Conservation (phyloP, 2,797 vertebrate genomes). For the Sebastes nivosus region DNA sequence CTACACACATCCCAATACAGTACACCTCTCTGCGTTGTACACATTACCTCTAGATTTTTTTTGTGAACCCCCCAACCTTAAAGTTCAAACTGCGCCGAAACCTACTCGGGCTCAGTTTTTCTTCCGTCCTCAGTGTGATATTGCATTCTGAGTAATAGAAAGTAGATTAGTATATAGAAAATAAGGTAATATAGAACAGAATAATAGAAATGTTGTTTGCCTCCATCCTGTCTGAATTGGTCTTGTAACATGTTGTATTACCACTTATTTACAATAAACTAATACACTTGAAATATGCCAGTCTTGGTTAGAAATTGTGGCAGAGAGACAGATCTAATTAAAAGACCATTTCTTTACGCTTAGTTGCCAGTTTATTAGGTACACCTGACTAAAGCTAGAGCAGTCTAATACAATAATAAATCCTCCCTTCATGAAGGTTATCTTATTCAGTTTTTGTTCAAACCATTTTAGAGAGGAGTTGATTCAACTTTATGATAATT, state of each 20-base stretch:
- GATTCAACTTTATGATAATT: background rate
- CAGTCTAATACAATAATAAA: background rate
- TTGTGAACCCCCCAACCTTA: too few relatives aligned
- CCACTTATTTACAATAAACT: background rate
- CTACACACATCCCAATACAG: too few relatives aligned
- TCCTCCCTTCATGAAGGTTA: background rate
- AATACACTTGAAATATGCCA: background rate
- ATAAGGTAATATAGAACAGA: background rate
- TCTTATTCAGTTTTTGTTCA: background rate
- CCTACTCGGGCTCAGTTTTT: too few relatives aligned
- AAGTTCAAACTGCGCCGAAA: too few relatives aligned
- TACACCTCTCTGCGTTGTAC: too few relatives aligned
- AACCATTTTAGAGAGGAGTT: background rate
- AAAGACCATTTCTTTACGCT: background rate
- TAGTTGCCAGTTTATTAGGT: background rate
- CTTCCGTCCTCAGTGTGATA: too few relatives aligned
- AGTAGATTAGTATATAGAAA: background rate
- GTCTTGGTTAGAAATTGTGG: background rate
- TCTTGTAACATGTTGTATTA: background rate
- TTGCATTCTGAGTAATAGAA: too few relatives aligned
- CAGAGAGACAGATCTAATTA: background rate
- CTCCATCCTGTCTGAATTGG: background rate
- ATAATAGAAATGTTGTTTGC: too few relatives aligned
- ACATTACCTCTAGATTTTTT: too few relatives aligned
- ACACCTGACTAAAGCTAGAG: background rate